These are phyloP conservation scores for Solenodon paradoxus DNA, from an alignment of 2,113 vertebrate genomes.

Conservation along the genomic window DNA sequence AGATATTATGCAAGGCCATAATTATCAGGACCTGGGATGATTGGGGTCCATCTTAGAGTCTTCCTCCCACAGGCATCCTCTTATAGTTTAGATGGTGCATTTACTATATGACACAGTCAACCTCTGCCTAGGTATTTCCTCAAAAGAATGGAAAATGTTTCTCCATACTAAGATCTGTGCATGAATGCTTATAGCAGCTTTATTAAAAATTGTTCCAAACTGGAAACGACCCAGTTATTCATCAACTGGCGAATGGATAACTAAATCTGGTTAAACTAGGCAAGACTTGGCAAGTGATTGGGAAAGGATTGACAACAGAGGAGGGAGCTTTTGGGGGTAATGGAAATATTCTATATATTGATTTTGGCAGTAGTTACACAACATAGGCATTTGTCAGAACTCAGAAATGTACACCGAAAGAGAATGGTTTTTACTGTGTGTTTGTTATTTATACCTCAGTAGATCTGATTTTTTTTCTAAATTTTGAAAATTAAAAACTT, in stretches of 20 bases:
- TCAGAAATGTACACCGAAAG: background rate
- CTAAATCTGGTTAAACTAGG: too few relatives aligned
- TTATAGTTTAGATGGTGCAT: background rate
- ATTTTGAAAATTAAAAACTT: conserved; percentile 4
- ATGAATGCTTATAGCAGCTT: background rate
- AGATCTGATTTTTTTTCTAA: background rate
- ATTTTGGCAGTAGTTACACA: background rate
- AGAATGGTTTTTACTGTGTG: background rate
- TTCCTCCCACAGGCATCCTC: background rate
- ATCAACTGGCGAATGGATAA: background rate
- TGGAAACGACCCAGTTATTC: background rate
- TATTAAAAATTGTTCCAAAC: background rate
- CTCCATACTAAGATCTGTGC: background rate
- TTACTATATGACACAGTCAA: background rate
- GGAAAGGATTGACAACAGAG: background rate
- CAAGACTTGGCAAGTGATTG: background rate
- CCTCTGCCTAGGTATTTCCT: background rate
- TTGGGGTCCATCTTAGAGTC: background rate
- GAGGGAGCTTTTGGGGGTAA: background rate
- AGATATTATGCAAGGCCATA: background rate
- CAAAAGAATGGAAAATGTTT: background rate
- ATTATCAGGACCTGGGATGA: background rate
- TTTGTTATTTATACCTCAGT: background rate
- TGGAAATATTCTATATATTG: background rate
- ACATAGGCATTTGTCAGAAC: background rate